Evolutionary conservation across 1,140 invertebrate genomes (phyloP).

Genomic region (Drosophila pachea): DNA sequence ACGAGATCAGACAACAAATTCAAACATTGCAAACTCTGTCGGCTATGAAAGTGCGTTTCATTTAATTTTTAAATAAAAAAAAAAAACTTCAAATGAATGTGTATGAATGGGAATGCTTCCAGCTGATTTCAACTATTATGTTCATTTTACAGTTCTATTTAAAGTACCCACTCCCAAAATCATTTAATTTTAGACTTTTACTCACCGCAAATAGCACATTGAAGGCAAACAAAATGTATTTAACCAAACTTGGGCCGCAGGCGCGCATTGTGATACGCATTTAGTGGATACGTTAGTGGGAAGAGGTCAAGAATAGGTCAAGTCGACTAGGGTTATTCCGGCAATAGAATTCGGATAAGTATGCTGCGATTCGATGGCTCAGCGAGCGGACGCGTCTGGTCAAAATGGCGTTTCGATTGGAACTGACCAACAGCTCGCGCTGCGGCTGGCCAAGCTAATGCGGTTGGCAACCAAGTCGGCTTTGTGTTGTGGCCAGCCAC

Average conservation of each 20-base stretch:
- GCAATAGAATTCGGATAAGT: conserved; percentile 24
- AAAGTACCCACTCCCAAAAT: not conserved
- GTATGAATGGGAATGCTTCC: too few relatives aligned
- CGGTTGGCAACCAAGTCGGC: conserved; percentile 42
- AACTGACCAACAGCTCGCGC: conserved; percentile 42
- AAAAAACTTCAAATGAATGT: too few relatives aligned
- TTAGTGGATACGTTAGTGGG: conserved; percentile 11
- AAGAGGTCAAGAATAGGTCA: conserved; percentile 10
- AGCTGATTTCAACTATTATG: too few relatives aligned
- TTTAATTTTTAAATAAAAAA: too few relatives aligned
- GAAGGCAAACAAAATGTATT: conserved; percentile 86
- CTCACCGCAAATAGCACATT: conserved; percentile 87
- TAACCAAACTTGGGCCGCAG: conserved; percentile 84
- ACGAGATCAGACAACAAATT: too few relatives aligned
- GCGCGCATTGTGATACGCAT: conserved; percentile 80
- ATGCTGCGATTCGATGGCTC: conserved; percentile 5
- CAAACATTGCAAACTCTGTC: too few relatives aligned
- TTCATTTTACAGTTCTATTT: not conserved
- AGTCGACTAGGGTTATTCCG: not conserved
- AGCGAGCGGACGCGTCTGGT: conserved; percentile 34
- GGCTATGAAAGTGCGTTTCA: too few relatives aligned
- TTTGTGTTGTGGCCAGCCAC: conserved; percentile 44
- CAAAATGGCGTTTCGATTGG: conserved; percentile 36
- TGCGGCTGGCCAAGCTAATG: conserved; percentile 42
- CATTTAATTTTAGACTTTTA: conserved; percentile 27